Percentiles rank a stretch among this genome's conserved stretches.
These are phyloP conservation scores for Pelodiscus sinensis DNA, from an alignment of 2,113 vertebrate genomes.

Conservation along the genomic window DNA sequence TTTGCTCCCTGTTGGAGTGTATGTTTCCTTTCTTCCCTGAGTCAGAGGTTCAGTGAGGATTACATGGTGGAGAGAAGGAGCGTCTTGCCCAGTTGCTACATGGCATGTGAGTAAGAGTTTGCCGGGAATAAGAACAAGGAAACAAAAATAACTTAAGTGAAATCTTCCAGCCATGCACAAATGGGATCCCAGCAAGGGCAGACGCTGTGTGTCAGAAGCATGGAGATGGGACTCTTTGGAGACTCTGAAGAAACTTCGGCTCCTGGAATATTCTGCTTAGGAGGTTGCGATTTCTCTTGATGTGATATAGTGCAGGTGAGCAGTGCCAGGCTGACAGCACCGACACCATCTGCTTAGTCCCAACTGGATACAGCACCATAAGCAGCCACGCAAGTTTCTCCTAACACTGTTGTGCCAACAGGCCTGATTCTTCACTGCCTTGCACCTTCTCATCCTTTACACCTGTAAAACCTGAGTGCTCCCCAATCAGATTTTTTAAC, in stretches of 20 bases:
- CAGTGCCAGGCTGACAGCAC: rapidly evolving
- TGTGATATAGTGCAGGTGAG: not conserved
- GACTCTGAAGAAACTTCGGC: not conserved
- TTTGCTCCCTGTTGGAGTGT: not conserved
- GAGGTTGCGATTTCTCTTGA: not conserved
- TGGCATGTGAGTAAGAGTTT: slow-evolving; percentile 39
- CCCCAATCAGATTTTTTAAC: not conserved
- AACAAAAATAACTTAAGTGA: slow-evolving; percentile 2
- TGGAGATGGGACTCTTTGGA: not conserved
- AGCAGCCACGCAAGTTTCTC: not conserved
- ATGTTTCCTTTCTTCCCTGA: slow-evolving; percentile 24
- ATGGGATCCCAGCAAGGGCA: not conserved
- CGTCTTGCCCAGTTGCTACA: slow-evolving; percentile 38
- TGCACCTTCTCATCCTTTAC: not conserved
- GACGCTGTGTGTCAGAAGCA: not conserved
- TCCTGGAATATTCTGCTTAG: not conserved
- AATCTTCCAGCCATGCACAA: slow-evolving; percentile 1
- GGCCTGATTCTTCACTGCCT: not conserved
- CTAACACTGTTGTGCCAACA: not conserved
- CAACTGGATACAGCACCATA: not conserved
- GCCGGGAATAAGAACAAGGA: slow-evolving; percentile 52
- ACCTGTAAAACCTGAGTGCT: rapidly evolving
- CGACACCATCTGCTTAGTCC: not conserved
- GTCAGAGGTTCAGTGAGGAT: slow-evolving; percentile 5
- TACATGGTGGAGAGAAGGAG: not conserved